Conservation (phyloP, 2,888 invertebrate species). For the Strigamia crassipes region DNA sequence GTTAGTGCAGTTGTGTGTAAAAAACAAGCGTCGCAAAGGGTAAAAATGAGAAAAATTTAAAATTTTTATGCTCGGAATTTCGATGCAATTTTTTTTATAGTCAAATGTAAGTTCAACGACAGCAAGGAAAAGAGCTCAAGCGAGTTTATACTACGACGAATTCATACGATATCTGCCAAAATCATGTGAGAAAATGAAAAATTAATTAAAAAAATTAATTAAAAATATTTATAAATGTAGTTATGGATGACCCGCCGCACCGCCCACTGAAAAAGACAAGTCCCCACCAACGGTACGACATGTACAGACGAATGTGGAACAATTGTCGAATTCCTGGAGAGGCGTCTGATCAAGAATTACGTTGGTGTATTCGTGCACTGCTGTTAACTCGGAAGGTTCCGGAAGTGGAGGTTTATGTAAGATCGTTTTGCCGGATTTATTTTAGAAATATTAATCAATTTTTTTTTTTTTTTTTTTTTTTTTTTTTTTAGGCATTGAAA, state of each 20-base stretch:
- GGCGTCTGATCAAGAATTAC: conserved; percentile 38
- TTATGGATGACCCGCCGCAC: conserved; percentile 19
- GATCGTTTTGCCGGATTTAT: too few species aligned
- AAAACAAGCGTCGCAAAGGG: neutral
- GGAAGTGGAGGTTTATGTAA: conserved; percentile 43
- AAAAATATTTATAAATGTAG: neutral
- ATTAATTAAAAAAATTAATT: neutral
- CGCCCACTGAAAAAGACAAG: conserved; percentile 44
- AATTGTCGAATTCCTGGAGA: conserved; percentile 46
- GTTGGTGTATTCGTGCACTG: conserved; percentile 46
- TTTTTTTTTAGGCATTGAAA: conserved; percentile 18
- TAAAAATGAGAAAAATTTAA: neutral
- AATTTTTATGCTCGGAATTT: neutral
- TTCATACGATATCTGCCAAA: conserved; percentile 45
- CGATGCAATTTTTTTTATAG: neutral
- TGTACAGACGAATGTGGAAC: conserved; percentile 45
- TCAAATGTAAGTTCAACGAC: conserved; percentile 28
- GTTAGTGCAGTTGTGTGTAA: conserved; percentile 41
- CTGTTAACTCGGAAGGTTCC: conserved; percentile 32
- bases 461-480: too few species aligned
- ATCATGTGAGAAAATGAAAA: conserved; percentile 29
- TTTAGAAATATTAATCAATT: too few species aligned
- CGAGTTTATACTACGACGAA: conserved; percentile 44
- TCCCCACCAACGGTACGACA: conserved; percentile 40
- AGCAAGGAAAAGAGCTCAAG: conserved; percentile 41